These are phyloP conservation scores for Tokudaia tokunoshimensis DNA, from an alignment of 2,797 vertebrate genomes.

Conservation along the genomic window DNA sequence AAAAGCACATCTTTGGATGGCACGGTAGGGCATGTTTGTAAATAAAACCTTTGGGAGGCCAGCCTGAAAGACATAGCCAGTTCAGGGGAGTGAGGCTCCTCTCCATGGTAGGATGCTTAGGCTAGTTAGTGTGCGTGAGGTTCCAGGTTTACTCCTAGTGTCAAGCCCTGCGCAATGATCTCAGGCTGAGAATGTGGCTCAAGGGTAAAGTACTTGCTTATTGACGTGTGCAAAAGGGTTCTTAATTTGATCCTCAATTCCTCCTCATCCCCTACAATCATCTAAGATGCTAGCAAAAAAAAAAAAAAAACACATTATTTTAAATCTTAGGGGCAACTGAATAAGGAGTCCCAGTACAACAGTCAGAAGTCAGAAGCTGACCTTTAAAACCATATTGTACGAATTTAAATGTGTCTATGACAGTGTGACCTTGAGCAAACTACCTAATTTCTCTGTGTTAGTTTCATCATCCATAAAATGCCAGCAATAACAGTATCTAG, in stretches of 20 bases:
- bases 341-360: neutral
- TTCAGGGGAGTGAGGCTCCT: neutral
- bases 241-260: neutral
- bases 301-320: neutral
- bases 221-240: neutral
- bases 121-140: neutral
- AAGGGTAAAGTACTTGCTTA: neutral
- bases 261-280: neutral
- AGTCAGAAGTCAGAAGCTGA: neutral
- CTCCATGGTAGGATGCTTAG: neutral
- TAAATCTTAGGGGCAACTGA: slow-evolving; percentile 21
- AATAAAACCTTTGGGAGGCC: neutral
- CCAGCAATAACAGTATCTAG: neutral
- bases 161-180: neutral
- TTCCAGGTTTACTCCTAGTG: neutral
- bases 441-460: slow-evolving; percentile 20
- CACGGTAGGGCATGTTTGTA: neutral
- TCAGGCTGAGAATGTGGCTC: neutral
- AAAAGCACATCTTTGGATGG: slow-evolving; percentile 27
- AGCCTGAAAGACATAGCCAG: neutral
- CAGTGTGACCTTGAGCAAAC: neutral
- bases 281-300: slow-evolving; percentile 10
- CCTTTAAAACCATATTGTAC: neutral
- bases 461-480: slow-evolving; percentile 47
- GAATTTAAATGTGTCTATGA: neutral